Base-by-base conservation (phyloP, 2,797 vertebrate species). In the Sciurus vulgaris region DNA sequence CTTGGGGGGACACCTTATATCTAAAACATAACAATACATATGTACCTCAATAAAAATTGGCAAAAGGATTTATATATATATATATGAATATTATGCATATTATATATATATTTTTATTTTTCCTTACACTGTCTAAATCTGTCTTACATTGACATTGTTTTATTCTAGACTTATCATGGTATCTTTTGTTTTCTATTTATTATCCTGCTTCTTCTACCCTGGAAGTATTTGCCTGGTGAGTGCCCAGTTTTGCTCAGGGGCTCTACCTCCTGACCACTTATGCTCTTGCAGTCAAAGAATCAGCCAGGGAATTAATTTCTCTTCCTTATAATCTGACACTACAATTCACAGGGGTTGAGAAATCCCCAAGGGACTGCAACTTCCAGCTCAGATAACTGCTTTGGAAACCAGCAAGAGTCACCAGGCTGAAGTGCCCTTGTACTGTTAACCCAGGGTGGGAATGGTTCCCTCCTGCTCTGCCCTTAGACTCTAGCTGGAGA, bases 321-420 rank as follows among this genome's bases (percentile, higher is more conserved):
- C 1, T 47, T 72, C 18, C 0, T 7, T 5, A 1, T 35, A n/a
- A 14, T 2, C 10, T 51, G 8, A 0, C 33, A 61, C 2, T 11
- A 33, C 44, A 87, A 33, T 79, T 41, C 2, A 24, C 3, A 59
- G 44, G n/a, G 2, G 3, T 9, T n/a, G 35, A 11, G 5, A 4
- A 82, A 18, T 30, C 12, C 4, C 3, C 14, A 59, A 84, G 4
- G 4, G 5, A 17, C 24, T 79, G 15, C 24, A 79, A 20, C 11
- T 5, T 76, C 14, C 1, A 14, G 24, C 7, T 7, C 20, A 38
- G 22, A 6, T 49, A n/a, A 13, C 4, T 63, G 14, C 3, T 72
- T 79, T 90, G 73, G 33, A 22, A 47, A 65, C 35, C 0, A 38
- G 12, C 2, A 0, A 72, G 38, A 38, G 38, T 38, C 38, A 38